These are phyloP conservation scores for Montipora sp. DNA, from an alignment of 64 coral and sea anemone species.

Conservation along the genomic window DNA sequence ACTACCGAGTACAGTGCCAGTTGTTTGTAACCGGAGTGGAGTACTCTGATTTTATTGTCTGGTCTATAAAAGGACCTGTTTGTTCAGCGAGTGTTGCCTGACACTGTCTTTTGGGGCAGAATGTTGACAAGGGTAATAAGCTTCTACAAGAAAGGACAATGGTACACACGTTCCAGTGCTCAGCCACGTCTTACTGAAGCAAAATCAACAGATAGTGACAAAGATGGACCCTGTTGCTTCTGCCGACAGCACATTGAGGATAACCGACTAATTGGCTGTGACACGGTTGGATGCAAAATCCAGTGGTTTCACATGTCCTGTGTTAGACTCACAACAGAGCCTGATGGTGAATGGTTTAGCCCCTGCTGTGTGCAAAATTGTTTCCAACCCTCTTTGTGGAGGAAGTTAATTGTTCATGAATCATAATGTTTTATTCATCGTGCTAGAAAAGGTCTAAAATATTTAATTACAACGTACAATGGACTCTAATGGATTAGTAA, in stretches of 20 bases:
- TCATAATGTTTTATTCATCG: no score
- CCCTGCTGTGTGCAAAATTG: constrained; percentile 11
- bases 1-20: constrained; percentile 36
- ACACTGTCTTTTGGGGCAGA: constrained; percentile 18
- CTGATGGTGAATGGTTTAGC: constrained; percentile 58
- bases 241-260: constrained; percentile 43
- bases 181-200: not conserved
- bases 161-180: constrained; percentile 19
- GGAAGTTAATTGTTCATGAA: not conserved
- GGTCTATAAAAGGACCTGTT: constrained; percentile 40
- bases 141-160: constrained; percentile 23
- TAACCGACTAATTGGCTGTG: constrained; percentile 48
- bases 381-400: not conserved
- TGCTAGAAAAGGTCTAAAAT: no score
- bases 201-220: not conserved
- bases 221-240: constrained; percentile 51
- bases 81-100: constrained; percentile 38
- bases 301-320: constrained; percentile 61
- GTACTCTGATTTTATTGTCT: constrained; percentile 65
- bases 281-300: constrained; percentile 38
- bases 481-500: no score
- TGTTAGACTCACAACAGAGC: constrained; percentile 26
- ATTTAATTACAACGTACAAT: no score
- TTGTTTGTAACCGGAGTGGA: constrained; percentile 18
- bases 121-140: not conserved